phyloP scores from a whole-genome alignment of 2,888 invertebrate genomes.

The Ormyrus labotus region DNA sequence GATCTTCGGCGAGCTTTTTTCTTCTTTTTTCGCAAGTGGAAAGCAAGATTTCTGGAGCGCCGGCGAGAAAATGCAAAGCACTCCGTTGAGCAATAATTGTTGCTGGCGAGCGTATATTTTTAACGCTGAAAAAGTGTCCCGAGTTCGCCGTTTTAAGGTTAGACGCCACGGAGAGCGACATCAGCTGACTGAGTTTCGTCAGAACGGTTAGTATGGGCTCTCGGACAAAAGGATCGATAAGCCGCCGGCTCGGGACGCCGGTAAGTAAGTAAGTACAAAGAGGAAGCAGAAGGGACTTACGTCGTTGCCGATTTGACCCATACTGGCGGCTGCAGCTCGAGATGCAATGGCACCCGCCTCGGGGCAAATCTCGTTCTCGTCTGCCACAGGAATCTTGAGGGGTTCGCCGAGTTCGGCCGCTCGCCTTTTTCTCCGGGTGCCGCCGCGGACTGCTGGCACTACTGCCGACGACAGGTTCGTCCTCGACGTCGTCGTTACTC shows the following conservation, averaged over 20 bases:
- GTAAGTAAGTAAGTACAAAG: background rate
- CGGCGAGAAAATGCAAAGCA: background rate
- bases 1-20: background rate
- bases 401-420: background rate
- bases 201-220: no score
- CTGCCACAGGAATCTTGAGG: conserved; percentile 72
- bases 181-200: no score
- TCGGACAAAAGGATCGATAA: no score
- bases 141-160: background rate
- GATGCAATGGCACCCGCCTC: conserved; percentile 69
- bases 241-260: background rate
- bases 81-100: background rate
- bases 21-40: background rate
- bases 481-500: background rate
- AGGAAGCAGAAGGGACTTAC: conserved; percentile 64
- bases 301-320: conserved; percentile 74
- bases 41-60: background rate
- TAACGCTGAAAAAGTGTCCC: background rate
- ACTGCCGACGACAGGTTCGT: background rate
- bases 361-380: conserved; percentile 68
- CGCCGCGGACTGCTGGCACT: background rate
- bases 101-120: background rate
- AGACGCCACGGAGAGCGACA: background rate
- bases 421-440: background rate
- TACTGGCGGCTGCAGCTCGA: conserved; percentile 67